Evolutionary conservation across 2,113 vertebrate species (phyloP).

Genomic region (Phaetusa simplex): DNA sequence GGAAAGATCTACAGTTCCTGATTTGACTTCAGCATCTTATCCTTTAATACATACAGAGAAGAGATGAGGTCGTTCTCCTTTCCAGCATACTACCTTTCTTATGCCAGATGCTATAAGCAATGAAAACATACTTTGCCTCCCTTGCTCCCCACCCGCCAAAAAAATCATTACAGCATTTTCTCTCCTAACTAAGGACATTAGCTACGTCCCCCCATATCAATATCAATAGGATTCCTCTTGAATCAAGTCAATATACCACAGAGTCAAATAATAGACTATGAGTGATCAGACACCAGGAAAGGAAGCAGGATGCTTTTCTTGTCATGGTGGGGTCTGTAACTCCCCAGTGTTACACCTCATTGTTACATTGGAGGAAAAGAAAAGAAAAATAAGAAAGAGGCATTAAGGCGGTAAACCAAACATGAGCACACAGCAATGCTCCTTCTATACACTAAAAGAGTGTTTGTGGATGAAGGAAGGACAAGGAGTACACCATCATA

Average conservation of each 20-base stretch:
- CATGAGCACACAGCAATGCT: neutral
- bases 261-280: neutral
- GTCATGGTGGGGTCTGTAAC: neutral
- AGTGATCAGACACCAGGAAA: neutral
- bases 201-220: neutral
- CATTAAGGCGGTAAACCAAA: neutral
- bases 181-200: neutral
- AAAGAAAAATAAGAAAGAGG: neutral
- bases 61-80: neutral
- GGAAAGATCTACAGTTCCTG: neutral
- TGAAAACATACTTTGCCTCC: neutral
- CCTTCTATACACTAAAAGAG: neutral
- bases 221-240: neutral
- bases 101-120: neutral
- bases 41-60: constrained; percentile 5
- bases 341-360: neutral
- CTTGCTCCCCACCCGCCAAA: neutral
- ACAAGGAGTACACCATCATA: neutral
- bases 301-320: neutral
- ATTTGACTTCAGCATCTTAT: neutral
- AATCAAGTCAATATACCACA: neutral
- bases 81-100: neutral
- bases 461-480: neutral
- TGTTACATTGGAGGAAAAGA: neutral
- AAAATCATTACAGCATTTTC: neutral